Percentiles rank a stretch among this genome's conserved stretches.
Conservation (phyloP, 2,888 invertebrate species). For the Chydorus sphaericus region DNA sequence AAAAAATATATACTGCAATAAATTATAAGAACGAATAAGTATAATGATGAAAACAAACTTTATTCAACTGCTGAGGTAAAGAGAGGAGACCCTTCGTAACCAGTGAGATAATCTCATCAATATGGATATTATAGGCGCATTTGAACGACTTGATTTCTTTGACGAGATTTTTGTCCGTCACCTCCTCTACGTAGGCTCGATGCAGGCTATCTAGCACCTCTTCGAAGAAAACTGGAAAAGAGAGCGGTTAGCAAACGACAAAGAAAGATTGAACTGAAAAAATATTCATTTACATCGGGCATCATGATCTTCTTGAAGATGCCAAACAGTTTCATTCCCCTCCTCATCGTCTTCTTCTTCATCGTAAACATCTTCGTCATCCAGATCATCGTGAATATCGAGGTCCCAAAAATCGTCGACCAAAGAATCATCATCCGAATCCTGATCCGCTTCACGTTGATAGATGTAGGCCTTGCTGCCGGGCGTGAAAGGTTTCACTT, state of each 20-base stretch:
- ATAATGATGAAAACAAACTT: no score
- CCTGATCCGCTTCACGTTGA: constrained; percentile 18
- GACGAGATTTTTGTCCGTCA: constrained; percentile 78
- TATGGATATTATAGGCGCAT: constrained; percentile 85
- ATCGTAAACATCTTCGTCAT: constrained; percentile 20
- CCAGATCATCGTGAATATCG: constrained; percentile 18
- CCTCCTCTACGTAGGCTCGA: constrained; percentile 73
- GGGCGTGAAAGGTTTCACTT: neutral
- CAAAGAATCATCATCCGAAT: constrained; percentile 20
- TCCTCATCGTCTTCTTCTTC: constrained; percentile 22
- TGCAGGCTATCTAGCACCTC: constrained; percentile 84
- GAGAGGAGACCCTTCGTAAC: constrained; percentile 72
- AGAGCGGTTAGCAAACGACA: no score
- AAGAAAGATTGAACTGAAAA: no score
- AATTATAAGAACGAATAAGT: no score
- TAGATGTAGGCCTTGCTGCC: constrained; percentile 11
- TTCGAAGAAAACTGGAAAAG: constrained; percentile 58
- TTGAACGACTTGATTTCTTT: constrained; percentile 92
- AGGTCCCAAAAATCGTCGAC: constrained; percentile 13
- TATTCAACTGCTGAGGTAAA: constrained; percentile 36
- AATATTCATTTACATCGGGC: constrained; percentile 17
- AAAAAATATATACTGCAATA: neutral
- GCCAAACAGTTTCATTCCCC: constrained; percentile 20
- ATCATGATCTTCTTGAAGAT: constrained; percentile 18
- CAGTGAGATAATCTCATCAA: constrained; percentile 70